These are phyloP conservation scores for Petrocephalus microphthalmus DNA, from an alignment of 2,113 vertebrate genomes.

Conservation along the genomic window DNA sequence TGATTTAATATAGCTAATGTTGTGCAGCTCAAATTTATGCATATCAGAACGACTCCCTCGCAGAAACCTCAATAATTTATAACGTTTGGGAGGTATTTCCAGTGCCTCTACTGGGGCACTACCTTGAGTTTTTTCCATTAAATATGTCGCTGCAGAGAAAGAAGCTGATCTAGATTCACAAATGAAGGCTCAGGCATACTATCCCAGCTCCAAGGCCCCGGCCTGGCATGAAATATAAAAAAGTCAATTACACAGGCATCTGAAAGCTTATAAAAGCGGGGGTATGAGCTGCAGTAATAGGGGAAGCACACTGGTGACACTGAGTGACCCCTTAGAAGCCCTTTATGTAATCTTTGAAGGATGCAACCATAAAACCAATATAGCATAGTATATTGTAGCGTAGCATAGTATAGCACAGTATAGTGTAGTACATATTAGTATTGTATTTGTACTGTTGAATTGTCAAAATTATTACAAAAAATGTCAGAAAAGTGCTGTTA, in stretches of 20 bases:
- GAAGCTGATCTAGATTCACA: constrained; percentile 17
- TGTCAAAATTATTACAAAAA: background rate
- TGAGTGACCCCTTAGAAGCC: background rate
- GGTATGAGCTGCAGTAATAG: background rate
- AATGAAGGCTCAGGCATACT: background rate
- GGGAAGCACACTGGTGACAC: background rate
- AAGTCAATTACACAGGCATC: background rate
- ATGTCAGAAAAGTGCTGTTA: background rate
- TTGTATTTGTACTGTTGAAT: background rate
- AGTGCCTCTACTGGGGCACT: background rate
- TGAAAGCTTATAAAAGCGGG: background rate
- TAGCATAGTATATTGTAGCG: background rate
- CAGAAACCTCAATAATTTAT: constrained; percentile 3
- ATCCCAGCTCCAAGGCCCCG: background rate
- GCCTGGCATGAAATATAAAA: background rate
- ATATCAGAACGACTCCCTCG: background rate
- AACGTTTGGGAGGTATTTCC: background rate
- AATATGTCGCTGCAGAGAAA: constrained; percentile 10
- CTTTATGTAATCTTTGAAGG: constrained; percentile 13
- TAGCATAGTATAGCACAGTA: background rate
- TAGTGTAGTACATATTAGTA: background rate
- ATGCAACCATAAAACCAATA: background rate
- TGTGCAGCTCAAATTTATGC: background rate
- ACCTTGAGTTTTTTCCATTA: background rate
- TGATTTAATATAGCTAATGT: background rate